phyloP scores from a whole-genome alignment of 2,888 invertebrate genomes.

The Lucinisca nassula region DNA sequence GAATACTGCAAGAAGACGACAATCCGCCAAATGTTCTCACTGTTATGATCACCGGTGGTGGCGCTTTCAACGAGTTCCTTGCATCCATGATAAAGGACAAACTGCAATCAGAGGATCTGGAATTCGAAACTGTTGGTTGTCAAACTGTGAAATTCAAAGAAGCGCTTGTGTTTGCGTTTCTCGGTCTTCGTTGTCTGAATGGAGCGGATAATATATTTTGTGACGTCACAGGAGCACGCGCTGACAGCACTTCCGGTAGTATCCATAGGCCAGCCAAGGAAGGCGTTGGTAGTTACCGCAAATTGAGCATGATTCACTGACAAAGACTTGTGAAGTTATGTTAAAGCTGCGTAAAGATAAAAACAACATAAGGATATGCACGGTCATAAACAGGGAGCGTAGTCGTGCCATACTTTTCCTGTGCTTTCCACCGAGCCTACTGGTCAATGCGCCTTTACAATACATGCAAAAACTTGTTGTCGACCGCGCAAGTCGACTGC shows the following conservation, averaged over 20 bases:
- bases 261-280: slow-evolving; percentile 78
- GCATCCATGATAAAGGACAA: slow-evolving; percentile 71
- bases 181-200: slow-evolving; percentile 82
- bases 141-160: slow-evolving; percentile 85
- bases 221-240: slow-evolving; percentile 81
- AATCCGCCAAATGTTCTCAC: slow-evolving; percentile 22
- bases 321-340: no score
- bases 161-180: slow-evolving; percentile 84
- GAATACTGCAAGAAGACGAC: not conserved
- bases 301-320: not conserved
- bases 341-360: no score
- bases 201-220: slow-evolving; percentile 80
- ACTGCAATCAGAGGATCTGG: slow-evolving; percentile 68
- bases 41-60: slow-evolving; percentile 85
- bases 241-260: slow-evolving; percentile 81
- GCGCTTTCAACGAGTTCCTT: slow-evolving; percentile 83
- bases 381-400: no score
- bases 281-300: not conserved
- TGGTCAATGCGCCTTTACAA: no score
- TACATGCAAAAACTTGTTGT: no score
- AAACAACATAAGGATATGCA: no score
- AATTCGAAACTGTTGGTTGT: slow-evolving; percentile 75
- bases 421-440: no score
- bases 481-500: no score
- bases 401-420: no score